Percentiles rank a stretch among this genome's conserved stretches.
phyloP scores from a whole-genome alignment of 2,797 vertebrate species.

The Anabas testudineus region DNA sequence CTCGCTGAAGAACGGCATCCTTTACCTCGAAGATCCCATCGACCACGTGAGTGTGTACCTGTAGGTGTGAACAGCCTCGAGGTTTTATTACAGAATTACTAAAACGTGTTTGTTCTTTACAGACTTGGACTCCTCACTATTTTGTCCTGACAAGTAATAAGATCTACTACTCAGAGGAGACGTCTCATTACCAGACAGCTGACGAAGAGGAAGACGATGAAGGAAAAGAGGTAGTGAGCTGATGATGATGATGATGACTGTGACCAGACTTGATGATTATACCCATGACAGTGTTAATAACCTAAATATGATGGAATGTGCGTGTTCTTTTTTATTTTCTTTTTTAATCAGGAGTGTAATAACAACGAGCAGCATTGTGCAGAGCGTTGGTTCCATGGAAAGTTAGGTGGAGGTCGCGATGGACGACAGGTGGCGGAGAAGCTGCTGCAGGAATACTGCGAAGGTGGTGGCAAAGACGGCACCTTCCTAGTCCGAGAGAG shows the following conservation, averaged over 20 bases:
- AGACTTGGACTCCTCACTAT: constrained; percentile 98
- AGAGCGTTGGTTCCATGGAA: constrained; percentile 98
- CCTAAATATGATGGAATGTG: neutral
- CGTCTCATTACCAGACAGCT: constrained; percentile 91
- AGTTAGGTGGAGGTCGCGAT: constrained; percentile 92
- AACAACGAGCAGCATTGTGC: constrained; percentile 94
- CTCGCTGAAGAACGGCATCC: constrained; percentile 97
- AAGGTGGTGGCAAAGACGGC: constrained; percentile 92
- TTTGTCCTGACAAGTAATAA: constrained; percentile 97
- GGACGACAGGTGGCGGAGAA: constrained; percentile 95
- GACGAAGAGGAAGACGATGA: constrained; percentile 77
- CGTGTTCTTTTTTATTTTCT: no score
- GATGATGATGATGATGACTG: neutral
- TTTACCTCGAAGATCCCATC: constrained; percentile 96
- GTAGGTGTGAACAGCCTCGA: neutral
- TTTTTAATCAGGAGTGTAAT: constrained; percentile 86
- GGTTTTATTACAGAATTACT: neutral
- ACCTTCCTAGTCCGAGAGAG: constrained; percentile 97
- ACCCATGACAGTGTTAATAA: no score
- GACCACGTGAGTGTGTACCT: constrained; percentile 88
- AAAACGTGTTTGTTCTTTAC: constrained; percentile 23
- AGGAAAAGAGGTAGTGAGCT: constrained; percentile 59
- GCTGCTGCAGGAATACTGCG: constrained; percentile 94
- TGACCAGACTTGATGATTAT: no score
- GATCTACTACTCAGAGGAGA: constrained; percentile 98